A percentile compares a stretch with the other conserved stretches of the same genome.
Evolutionary conservation across 2,113 vertebrate species (phyloP).

Genomic region (Toxotes jaculatrix): DNA sequence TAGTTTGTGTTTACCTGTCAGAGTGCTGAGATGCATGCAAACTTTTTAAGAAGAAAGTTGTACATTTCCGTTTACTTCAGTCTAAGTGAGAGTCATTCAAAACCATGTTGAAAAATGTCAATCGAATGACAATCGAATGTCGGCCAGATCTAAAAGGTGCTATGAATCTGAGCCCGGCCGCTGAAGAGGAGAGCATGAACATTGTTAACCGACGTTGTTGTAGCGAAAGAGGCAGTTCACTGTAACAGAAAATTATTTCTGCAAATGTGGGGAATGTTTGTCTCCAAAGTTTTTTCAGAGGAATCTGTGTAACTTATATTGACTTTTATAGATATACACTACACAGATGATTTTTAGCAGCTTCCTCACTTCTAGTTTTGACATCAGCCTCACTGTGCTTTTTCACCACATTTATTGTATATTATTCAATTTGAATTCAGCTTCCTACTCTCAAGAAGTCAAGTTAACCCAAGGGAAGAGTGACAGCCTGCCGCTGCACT

Average conservation of each 20-base stretch:
- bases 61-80: not conserved
- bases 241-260: too few species aligned
- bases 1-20: not conserved
- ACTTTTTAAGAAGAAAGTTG: not conserved
- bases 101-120: not conserved
- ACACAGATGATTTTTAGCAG: not conserved
- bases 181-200: too few species aligned
- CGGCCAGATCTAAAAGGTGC: not conserved
- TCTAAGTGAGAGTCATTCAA: not conserved
- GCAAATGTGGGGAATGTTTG: too few species aligned
- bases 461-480: not conserved
- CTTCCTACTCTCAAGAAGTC: not conserved
- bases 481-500: not conserved
- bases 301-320: not conserved
- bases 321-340: too few species aligned
- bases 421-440: conserved; percentile 6
- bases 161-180: not conserved
- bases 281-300: not conserved
- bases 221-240: too few species aligned
- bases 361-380: not conserved
- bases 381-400: not conserved
- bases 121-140: too few species aligned
- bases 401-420: not conserved
- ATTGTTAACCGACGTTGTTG: too few species aligned
- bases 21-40: not conserved